A percentile compares a stretch with the other conserved stretches of the same genome.
These are phyloP conservation scores for Polydesmus complanatus DNA, from an alignment of 2,888 invertebrate species.

Conservation along the genomic window DNA sequence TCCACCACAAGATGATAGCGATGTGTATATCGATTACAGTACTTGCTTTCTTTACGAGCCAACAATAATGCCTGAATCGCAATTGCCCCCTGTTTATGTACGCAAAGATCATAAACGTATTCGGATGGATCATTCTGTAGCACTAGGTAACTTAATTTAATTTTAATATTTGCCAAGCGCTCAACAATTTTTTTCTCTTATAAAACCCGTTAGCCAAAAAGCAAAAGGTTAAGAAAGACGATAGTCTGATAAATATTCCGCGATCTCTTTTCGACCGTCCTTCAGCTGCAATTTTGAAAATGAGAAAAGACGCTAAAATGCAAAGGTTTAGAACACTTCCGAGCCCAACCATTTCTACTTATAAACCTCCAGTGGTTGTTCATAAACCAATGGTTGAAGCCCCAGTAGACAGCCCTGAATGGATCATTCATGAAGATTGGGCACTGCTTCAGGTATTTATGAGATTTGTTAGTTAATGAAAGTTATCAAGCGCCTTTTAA, in stretches of 20 bases:
- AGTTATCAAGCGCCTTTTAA: neutral
- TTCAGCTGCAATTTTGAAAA: slow-evolving; percentile 54
- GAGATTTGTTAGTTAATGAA: no score
- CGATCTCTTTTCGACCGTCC: slow-evolving; percentile 69
- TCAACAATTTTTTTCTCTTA: neutral
- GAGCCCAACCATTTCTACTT: slow-evolving; percentile 18
- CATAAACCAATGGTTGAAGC: slow-evolving; percentile 19
- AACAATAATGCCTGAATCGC: slow-evolving; percentile 56
- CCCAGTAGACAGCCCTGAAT: slow-evolving; percentile 56
- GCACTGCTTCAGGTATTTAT: slow-evolving; percentile 66
- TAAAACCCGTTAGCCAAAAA: slow-evolving; percentile 26
- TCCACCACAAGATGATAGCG: slow-evolving; percentile 83
- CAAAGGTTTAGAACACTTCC: slow-evolving; percentile 44
- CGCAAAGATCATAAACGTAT: slow-evolving; percentile 61
- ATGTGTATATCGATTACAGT: slow-evolving; percentile 76
- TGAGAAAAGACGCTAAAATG: slow-evolving; percentile 60
- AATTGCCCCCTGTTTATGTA: slow-evolving; percentile 62
- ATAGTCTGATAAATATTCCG: slow-evolving; percentile 60
- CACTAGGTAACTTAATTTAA: slow-evolving; percentile 11
- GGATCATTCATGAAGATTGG: slow-evolving; percentile 84
- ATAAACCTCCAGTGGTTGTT: slow-evolving; percentile 20
- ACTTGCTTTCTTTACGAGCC: slow-evolving; percentile 70
- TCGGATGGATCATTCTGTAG: slow-evolving; percentile 44
- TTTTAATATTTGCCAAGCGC: neutral
- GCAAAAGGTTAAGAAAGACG: slow-evolving; percentile 42